Base-by-base conservation (phyloP, 2,113 vertebrate species). In the Lamprologus tigripictilis region DNA sequence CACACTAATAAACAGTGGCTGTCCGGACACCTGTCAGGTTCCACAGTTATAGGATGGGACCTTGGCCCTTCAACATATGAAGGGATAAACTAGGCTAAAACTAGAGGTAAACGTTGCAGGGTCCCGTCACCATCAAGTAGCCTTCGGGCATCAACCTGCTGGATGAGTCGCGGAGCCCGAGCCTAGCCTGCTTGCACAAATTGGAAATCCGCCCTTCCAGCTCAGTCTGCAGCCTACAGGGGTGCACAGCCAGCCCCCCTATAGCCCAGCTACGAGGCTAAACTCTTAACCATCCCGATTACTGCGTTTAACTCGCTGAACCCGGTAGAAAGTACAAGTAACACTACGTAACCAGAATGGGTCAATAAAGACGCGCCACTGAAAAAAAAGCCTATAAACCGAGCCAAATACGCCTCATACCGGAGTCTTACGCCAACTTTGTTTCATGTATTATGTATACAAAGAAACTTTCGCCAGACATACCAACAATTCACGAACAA, bases 381-480 rank as follows among this genome's bases (percentile, higher is more conserved):
- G 19, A 31, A n/a, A 28, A 7, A 57, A 86, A 21, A 12, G 3
- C 47, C 7, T 47, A 76, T 5, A 88, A 80, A 76, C 19, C n/a
- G 9, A 81, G 28, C 82, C 21, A 19, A 90, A 85, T 86, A 86
- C 78, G 45, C 53, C 84, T 49, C 81, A 66, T 49, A 33, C 47
- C 81, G 79, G 16, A 82, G 21, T 13, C 71, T 2, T 9, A 23
- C 4, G 85, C 33, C 84, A 94, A 94, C 90, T 94, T 95, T 90
- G 66, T 90, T 90, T 91, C 81, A 86, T 89, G 89, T 37, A 90
- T 90, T 55, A 42, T 89, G 82, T 80, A 58, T 82, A 49, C 35
- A 23, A 86, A 80, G 16, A 91, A 95, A 94, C 86, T 95, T 94
- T 91, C 14, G 1, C 6, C 45, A 57, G 6, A 49, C 31, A 10